phyloP scores from a whole-genome alignment of 2,888 invertebrate genomes.

The Hypercompe scribonia region DNA sequence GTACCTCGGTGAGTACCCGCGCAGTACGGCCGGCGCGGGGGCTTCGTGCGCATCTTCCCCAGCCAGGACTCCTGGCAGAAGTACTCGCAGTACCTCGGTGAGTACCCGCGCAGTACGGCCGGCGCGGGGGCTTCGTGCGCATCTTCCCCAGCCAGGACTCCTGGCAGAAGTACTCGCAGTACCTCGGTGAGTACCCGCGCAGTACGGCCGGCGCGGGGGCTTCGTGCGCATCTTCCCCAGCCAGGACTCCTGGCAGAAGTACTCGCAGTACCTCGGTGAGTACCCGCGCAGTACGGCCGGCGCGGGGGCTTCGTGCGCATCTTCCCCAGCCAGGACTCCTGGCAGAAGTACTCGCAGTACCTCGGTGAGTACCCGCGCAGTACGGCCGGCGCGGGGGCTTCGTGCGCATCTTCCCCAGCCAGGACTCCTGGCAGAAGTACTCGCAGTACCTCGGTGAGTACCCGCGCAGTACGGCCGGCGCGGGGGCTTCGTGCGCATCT shows the following conservation, averaged over 20 bases:
- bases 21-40: conserved; percentile 94
- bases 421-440: conserved; percentile 95
- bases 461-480: conserved; percentile 93
- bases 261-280: conserved; percentile 92
- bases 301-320: conserved; percentile 96
- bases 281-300: conserved; percentile 92
- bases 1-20: conserved; percentile 91
- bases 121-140: conserved; percentile 95
- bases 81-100: conserved; percentile 92
- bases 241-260: conserved; percentile 94
- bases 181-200: conserved; percentile 91
- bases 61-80: conserved; percentile 95
- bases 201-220: conserved; percentile 94
- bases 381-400: conserved; percentile 95
- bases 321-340: conserved; percentile 95
- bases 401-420: conserved; percentile 95
- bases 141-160: conserved; percentile 96
- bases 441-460: conserved; percentile 91
- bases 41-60: conserved; percentile 96
- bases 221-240: conserved; percentile 97
- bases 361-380: conserved; percentile 92
- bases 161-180: conserved; percentile 93
- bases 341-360: conserved; percentile 93
- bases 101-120: conserved; percentile 92
- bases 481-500: conserved; percentile 96